Conservation (phyloP, 2,113 vertebrate species). For the Microcebus lehilahytsara region DNA sequence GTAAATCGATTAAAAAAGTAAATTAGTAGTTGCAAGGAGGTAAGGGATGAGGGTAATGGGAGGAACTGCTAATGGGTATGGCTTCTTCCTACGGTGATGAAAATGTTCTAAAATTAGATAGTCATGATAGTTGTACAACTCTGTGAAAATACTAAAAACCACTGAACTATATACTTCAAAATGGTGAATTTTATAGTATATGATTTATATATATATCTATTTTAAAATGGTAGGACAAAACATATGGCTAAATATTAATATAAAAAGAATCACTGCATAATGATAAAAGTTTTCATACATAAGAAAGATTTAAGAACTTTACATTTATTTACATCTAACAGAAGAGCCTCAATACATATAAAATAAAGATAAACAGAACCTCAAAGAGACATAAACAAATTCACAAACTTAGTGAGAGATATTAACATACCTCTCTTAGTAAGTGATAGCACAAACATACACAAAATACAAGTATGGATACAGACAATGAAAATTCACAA, state of each 20-base stretch:
- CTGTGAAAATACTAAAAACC: not conserved
- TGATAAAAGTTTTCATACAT: not conserved
- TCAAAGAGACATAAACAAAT: not conserved
- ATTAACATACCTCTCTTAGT: not conserved
- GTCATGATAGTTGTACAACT: not conserved
- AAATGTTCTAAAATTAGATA: not conserved
- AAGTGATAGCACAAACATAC: not conserved
- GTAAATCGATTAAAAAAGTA: not conserved
- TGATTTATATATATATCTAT: not conserved
- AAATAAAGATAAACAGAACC: not conserved
- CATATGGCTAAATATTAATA: not conserved
- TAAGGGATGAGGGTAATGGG: not conserved
- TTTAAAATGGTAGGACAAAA: not conserved
- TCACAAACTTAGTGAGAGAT: not conserved
- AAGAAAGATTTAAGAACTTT: not conserved
- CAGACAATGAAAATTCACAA: not conserved
- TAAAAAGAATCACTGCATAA: not conserved
- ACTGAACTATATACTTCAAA: not conserved
- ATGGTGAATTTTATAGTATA: not conserved
- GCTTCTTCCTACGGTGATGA: not conserved
- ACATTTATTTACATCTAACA: not conserved
- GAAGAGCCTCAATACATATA: not conserved
- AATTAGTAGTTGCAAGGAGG: not conserved
- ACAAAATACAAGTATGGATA: not conserved
- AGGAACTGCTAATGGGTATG: not conserved